Percentiles rank a stretch among this genome's conserved stretches.
Evolutionary conservation across 2,113 vertebrate species (phyloP).

Genomic region (Charina bottae): DNA sequence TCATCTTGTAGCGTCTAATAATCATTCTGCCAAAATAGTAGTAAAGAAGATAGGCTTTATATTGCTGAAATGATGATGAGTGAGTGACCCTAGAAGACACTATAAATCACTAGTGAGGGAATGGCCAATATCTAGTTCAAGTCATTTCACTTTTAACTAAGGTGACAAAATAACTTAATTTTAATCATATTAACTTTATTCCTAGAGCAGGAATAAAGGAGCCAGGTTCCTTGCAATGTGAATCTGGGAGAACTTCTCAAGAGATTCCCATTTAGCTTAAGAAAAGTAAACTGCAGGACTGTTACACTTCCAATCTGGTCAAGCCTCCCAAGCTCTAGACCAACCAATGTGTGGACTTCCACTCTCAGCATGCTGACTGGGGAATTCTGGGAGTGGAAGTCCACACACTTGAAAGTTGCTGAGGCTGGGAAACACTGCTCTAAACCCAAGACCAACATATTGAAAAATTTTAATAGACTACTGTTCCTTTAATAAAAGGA

Average conservation of each 20-base stretch:
- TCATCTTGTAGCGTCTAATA: not conserved
- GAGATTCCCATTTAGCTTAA: not conserved
- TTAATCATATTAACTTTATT: not conserved
- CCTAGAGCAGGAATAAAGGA: not conserved
- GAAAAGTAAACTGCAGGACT: not conserved
- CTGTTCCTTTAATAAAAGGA: not conserved
- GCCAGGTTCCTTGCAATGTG: not conserved
- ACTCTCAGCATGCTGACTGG: not conserved
- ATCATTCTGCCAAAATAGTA: not conserved
- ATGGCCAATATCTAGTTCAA: not conserved
- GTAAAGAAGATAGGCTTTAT: not conserved
- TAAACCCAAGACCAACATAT: not conserved
- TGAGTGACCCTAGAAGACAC: not conserved
- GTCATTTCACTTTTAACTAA: not conserved
- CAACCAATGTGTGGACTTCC: not conserved
- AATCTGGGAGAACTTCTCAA: not conserved
- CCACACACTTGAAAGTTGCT: not conserved
- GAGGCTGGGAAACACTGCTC: not conserved
- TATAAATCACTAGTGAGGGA: not conserved
- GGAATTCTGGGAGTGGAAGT: not conserved
- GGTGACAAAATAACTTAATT: not conserved
- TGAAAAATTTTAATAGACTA: not conserved
- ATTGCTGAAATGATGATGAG: not conserved
- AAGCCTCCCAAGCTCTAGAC: not conserved
- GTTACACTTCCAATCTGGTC: not conserved